Base-by-base conservation (phyloP, 2,888 invertebrate species). In the Sepiola atlantica region DNA sequence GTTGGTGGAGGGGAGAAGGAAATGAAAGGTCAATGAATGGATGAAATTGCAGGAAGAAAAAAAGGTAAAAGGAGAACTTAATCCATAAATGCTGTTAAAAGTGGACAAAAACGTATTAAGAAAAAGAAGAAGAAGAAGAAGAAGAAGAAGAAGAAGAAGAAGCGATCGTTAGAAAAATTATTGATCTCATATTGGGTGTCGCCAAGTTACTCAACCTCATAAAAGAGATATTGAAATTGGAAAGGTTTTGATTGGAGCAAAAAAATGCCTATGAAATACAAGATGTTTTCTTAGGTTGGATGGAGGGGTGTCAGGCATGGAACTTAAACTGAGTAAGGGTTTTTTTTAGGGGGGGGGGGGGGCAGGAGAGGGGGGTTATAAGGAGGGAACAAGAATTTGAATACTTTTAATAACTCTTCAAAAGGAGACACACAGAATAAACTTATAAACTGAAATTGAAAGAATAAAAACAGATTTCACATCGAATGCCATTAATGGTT, bases 71-170 rank as follows among this genome's bases (percentile, higher is more conserved):
- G 16, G 16, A 77, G 10, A n/a, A 77, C n/a, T 77, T 77, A 77
- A 77, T 77, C 77, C 77, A 77, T 77, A 77, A 77, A 77, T 12
- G 77, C 77, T 77, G 77, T 77, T 77, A 77, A 77, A 77, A 77
- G 32, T 16, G 77, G 77, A n/a, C n/a, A 32, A 77, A 77, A 77
- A 45, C 45, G 77, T 77, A 77, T 77, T 77, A 77, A 77, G 77
- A n/a, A n/a, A n/a, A n/a, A n/a, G n/a, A 45, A 45, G 45, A 45
- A 45, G 45, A 45, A 45, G 45, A 45, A 45, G 45, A 45, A 45
- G 45, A 45, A 45, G 45, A 45, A 45, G 45, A 45, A 45, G 45
- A 45, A 45, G 45, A 45, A 45, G 45, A 45, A 45, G 45, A 45
- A 45, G 45, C 16, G 77, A 77, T 77, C 77, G 77, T 77, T 77